phyloP scores from a whole-genome alignment of 1,140 invertebrate genomes.

The Oryctes rhinoceros region DNA sequence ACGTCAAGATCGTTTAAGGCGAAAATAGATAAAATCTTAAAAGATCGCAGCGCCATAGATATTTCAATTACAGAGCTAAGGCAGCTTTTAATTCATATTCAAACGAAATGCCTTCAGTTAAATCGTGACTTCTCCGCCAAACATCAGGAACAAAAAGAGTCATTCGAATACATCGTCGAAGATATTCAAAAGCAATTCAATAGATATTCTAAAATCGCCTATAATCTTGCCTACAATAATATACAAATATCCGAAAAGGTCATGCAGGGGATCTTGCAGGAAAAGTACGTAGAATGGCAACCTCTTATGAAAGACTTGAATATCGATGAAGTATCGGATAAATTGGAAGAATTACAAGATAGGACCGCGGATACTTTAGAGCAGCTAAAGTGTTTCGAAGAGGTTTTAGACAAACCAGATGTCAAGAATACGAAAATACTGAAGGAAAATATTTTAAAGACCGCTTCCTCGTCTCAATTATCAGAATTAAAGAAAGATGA shows the following conservation, averaged over 20 bases:
- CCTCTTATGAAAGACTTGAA: constrained; percentile 40
- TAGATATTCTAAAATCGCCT: constrained; percentile 47
- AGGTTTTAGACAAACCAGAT: constrained; percentile 32
- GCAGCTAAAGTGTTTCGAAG: constrained; percentile 45
- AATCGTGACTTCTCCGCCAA: constrained; percentile 28
- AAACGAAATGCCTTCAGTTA: constrained; percentile 42
- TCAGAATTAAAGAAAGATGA: constrained; percentile 46
- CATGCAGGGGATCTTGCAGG: constrained; percentile 42
- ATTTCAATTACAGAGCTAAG: constrained; percentile 41
- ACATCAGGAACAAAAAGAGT: constrained; percentile 47
- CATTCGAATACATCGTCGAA: constrained; percentile 47
- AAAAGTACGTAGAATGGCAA: constrained; percentile 43
- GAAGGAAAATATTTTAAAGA: constrained; percentile 46
- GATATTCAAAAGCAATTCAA: constrained; percentile 51
- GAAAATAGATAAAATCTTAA: constrained; percentile 43
- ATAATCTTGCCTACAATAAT: constrained; percentile 45
- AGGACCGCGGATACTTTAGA: constrained; percentile 45
- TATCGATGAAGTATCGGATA: constrained; percentile 43
- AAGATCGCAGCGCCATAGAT: constrained; percentile 46
- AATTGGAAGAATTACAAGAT: constrained; percentile 47
- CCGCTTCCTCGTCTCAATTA: not conserved
- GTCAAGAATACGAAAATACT: constrained; percentile 39
- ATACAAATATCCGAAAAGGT: constrained; percentile 43
- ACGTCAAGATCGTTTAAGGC: constrained; percentile 19
- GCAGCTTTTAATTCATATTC: constrained; percentile 40